Conservation (phyloP, 2,113 vertebrate species). For the Noturus placidus region DNA sequence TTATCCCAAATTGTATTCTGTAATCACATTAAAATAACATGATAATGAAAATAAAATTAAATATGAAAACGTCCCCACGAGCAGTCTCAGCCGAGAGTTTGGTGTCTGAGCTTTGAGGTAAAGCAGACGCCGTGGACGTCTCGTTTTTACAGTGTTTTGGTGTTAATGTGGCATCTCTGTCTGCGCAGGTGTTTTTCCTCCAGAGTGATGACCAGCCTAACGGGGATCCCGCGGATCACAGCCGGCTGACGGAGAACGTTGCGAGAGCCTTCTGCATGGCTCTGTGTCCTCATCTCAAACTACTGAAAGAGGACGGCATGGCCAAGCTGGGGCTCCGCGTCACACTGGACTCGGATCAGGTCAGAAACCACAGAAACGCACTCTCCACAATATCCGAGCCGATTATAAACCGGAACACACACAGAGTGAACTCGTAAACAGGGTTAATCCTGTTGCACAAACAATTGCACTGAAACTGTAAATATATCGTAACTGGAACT, state of each 20-base stretch:
- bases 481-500: not conserved
- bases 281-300: conserved; percentile 91
- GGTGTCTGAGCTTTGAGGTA: not conserved
- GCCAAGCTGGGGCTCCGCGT: conserved; percentile 92
- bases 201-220: conserved; percentile 90
- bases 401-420: not conserved
- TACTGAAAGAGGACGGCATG: conserved; percentile 96
- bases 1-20: not conserved
- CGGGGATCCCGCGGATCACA: conserved; percentile 93
- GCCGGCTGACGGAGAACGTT: conserved; percentile 90
- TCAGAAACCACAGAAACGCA: conserved; percentile 53
- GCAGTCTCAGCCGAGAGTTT: not conserved
- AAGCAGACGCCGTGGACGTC: not conserved
- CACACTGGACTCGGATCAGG: conserved; percentile 93
- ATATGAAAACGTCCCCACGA: not conserved
- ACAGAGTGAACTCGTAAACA: too few relatives aligned
- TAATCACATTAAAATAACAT: not conserved
- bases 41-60: too few relatives aligned
- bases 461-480: not conserved
- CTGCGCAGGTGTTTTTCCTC: conserved; percentile 89
- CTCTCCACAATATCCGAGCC: not conserved
- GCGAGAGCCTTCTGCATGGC: conserved; percentile 93
- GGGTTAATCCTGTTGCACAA: too few relatives aligned
- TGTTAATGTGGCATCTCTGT: not conserved
- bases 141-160: not conserved